These are phyloP conservation scores for Heliconius erato DNA, from an alignment of 2,888 invertebrate genomes.

Conservation along the genomic window DNA sequence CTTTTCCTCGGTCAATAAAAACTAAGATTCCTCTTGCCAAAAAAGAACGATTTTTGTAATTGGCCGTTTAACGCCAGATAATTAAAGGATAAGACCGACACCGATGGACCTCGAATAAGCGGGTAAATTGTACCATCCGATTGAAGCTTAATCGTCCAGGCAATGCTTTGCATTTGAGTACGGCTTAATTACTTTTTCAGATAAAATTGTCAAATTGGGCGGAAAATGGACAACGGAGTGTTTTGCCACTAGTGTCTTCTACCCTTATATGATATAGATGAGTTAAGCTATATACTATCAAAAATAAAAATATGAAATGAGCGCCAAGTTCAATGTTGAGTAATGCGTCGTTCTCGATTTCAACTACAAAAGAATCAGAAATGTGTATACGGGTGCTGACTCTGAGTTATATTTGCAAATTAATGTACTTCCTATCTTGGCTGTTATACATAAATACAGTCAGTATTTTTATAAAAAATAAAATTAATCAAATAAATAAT, in stretches of 20 bases:
- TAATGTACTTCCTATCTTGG: no score
- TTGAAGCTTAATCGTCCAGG: constrained; percentile 38
- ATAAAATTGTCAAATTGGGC: not conserved
- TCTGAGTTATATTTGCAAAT: no score
- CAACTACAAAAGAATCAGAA: no score
- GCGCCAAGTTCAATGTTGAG: no score
- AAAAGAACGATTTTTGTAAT: constrained; percentile 31
- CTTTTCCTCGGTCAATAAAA: constrained; percentile 25
- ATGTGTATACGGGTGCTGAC: no score
- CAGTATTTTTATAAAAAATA: no score
- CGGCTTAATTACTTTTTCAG: not conserved
- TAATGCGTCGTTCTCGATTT: no score
- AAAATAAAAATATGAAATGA: no score
- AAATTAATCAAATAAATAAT: no score
- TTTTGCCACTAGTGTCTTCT: not conserved
- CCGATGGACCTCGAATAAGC: constrained; percentile 36
- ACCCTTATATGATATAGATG: not conserved
- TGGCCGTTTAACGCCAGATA: constrained; percentile 35
- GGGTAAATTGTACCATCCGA: constrained; percentile 42
- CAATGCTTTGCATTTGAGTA: constrained; percentile 11
- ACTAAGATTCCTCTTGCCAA: constrained; percentile 14
- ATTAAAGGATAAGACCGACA: constrained; percentile 29
- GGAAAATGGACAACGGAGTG: no score
- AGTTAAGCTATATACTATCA: no score
- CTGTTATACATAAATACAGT: no score